phyloP scores from a whole-genome alignment of 2,797 vertebrate species.

The Sciurus vulgaris region DNA sequence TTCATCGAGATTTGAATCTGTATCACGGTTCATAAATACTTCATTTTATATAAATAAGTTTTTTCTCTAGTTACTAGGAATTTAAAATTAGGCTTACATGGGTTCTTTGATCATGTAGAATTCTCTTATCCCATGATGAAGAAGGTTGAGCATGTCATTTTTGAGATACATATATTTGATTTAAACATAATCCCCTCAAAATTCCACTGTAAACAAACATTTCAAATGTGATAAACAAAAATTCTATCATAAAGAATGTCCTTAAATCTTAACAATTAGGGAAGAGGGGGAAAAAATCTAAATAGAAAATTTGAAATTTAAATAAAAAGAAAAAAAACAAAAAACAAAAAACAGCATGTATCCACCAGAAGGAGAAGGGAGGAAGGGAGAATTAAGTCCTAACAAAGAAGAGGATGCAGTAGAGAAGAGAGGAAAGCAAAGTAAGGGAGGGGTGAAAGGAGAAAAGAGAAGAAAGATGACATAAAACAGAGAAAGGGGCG shows the following conservation, averaged over 20 bases:
- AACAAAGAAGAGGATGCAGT: background rate
- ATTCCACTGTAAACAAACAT: constrained; percentile 66
- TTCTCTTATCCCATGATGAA: constrained; percentile 69
- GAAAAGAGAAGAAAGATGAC: background rate
- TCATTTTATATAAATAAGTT: constrained; percentile 86
- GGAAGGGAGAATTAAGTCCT: background rate
- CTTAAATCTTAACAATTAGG: constrained; percentile 67
- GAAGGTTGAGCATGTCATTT: constrained; percentile 68
- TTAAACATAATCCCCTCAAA: constrained; percentile 69
- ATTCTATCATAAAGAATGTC: constrained; percentile 67
- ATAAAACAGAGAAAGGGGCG: background rate
- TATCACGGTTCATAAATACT: constrained; percentile 87
- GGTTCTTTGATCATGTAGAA: constrained; percentile 78
- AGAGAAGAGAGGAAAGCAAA: background rate
- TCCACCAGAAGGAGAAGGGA: background rate
- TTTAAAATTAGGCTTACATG: constrained; percentile 86
- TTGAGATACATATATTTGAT: constrained; percentile 67
- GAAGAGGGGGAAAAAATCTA: constrained; percentile 33
- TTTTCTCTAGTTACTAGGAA: constrained; percentile 81
- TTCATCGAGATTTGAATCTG: constrained; percentile 82
- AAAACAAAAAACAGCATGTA: constrained; percentile 72
- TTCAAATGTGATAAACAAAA: constrained; percentile 73
- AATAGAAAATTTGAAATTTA: constrained; percentile 70
- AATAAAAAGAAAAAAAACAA: constrained; percentile 65
- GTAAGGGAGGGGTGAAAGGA: background rate